Percentiles rank a stretch among this genome's conserved stretches.
Evolutionary conservation across 2,113 vertebrate genomes (phyloP).

Genomic region (Ptyas mucosa): DNA sequence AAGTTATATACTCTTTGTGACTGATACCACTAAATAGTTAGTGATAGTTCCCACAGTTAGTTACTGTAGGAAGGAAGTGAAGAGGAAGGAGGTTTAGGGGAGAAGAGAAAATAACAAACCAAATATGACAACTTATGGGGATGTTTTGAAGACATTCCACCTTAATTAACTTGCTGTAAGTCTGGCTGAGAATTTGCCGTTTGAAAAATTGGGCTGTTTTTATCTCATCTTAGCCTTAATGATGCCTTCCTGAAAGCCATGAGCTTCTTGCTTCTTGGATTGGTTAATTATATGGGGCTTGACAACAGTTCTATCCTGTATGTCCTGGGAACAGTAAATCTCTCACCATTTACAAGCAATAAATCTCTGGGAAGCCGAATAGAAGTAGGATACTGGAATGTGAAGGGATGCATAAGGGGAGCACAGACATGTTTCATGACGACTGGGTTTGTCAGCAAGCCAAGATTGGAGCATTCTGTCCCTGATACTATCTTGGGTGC

Average conservation of each 20-base stretch:
- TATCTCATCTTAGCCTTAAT: neutral
- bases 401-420: neutral
- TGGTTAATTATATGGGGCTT: neutral
- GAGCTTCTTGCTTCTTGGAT: neutral
- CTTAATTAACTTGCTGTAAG: neutral
- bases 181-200: neutral
- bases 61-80: neutral
- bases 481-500: constrained; percentile 23
- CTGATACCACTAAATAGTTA: neutral
- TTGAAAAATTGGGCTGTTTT: neutral
- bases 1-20: too few relatives aligned
- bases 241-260: neutral
- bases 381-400: constrained; percentile 4
- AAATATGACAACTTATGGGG: neutral
- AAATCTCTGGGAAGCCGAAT: neutral
- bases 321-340: constrained; percentile 38
- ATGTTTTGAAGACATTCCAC: neutral
- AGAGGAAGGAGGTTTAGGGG: neutral
- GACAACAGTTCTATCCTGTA: neutral
- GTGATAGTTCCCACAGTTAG: neutral
- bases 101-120: neutral
- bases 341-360: constrained; percentile 2
- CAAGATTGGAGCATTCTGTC: neutral
- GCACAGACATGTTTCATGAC: constrained; percentile 15
- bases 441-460: constrained; percentile 38